Conservation (phyloP, 1,140 invertebrate genomes). For the Marisa cornuarietis region DNA sequence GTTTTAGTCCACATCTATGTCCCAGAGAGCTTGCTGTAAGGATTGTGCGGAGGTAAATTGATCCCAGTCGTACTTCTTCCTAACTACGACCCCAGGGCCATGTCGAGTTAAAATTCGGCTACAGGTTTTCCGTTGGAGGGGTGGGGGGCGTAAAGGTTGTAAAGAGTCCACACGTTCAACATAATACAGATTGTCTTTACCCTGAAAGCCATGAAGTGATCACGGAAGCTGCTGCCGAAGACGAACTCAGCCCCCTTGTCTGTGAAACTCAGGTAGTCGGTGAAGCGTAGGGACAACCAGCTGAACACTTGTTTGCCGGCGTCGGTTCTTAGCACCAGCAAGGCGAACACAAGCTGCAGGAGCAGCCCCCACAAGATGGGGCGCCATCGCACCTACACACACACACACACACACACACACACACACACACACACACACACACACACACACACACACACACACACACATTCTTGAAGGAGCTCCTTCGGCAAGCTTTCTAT, state of each 20-base stretch:
- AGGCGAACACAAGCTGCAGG: constrained; percentile 85
- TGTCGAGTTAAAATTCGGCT: not conserved
- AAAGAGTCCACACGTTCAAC: constrained; percentile 14
- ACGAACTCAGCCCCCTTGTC: constrained; percentile 83
- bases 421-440: not conserved
- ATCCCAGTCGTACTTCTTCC: not conserved
- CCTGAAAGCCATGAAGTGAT: constrained; percentile 57
- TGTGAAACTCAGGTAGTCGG: constrained; percentile 80
- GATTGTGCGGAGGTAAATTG: not conserved
- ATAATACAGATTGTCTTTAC: constrained; percentile 24
- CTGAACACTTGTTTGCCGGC: constrained; percentile 79
- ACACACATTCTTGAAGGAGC: not conserved
- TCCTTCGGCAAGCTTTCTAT: too few relatives aligned
- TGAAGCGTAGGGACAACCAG: constrained; percentile 77
- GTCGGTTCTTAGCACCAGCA: constrained; percentile 85
- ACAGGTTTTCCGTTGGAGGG: not conserved
- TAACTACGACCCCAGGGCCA: too few relatives aligned
- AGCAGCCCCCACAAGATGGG: constrained; percentile 75
- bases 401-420: too few relatives aligned
- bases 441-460: not conserved
- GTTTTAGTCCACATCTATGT: too few relatives aligned
- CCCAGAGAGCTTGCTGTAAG: too few relatives aligned
- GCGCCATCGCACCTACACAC: constrained; percentile 24
- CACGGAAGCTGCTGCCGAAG: constrained; percentile 72
- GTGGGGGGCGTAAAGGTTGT: not conserved